These are phyloP conservation scores for Apamea crenata DNA, from an alignment of 2,888 invertebrate genomes.

Conservation along the genomic window DNA sequence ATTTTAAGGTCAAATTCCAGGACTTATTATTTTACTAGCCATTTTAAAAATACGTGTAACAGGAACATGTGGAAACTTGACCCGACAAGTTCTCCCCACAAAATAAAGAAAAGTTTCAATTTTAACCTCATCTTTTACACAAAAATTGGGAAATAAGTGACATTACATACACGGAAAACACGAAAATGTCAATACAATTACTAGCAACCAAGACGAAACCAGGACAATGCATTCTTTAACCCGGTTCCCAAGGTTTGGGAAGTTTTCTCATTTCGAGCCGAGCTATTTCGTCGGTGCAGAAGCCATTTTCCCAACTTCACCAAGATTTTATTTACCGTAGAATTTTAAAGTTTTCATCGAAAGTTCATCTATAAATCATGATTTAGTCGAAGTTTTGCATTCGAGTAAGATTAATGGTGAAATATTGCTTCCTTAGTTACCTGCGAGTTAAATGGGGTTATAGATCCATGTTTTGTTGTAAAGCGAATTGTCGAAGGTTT, in stretches of 20 bases:
- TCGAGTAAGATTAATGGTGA: constrained; percentile 52
- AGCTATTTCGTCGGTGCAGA: constrained; percentile 34
- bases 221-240: constrained; percentile 42
- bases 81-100: background rate
- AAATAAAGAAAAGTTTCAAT: constrained; percentile 10
- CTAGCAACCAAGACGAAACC: constrained; percentile 20
- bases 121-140: constrained; percentile 4
- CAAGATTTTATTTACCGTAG: constrained; percentile 61
- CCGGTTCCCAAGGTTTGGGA: constrained; percentile 22
- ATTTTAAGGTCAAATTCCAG: background rate
- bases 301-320: constrained; percentile 35
- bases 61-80: no score
- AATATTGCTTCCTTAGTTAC: constrained; percentile 23
- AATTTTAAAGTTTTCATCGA: constrained; percentile 57
- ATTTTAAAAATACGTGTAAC: background rate
- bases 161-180: constrained; percentile 1
- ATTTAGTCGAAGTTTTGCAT: constrained; percentile 45
- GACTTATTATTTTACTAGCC: background rate
- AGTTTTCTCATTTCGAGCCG: constrained; percentile 60
- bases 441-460: constrained; percentile 19
- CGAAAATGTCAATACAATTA: constrained; percentile 44
- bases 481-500: background rate
- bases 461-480: constrained; percentile 3
- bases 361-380: constrained; percentile 60
- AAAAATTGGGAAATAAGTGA: background rate